A percentile compares a stretch with the other conserved stretches of the same genome.
phyloP scores from a whole-genome alignment of 2,113 vertebrate genomes.

The Antennarius striatus region DNA sequence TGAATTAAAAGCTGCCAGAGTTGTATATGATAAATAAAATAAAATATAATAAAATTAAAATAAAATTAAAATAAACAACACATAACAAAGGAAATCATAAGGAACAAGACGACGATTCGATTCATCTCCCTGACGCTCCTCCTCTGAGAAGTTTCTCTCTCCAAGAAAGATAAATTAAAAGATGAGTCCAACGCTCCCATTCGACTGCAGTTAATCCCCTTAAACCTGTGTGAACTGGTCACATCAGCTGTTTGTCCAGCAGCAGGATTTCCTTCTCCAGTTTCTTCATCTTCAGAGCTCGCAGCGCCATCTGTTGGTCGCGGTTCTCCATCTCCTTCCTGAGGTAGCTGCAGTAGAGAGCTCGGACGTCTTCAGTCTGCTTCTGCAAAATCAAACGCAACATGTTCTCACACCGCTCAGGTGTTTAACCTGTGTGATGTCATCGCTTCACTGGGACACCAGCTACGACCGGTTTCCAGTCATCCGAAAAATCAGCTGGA shows the following conservation, averaged over 20 bases:
- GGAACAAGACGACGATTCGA: too few relatives aligned
- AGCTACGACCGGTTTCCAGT: too few relatives aligned
- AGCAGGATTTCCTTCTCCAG: conserved; percentile 68
- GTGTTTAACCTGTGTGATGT: too few relatives aligned
- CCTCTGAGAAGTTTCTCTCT: too few relatives aligned
- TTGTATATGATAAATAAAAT: too few relatives aligned
- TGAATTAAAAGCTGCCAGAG: too few relatives aligned
- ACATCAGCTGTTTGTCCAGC: conserved; percentile 65
- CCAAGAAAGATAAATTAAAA: background rate
- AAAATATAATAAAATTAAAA: too few relatives aligned
- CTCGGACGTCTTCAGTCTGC: conserved; percentile 47
- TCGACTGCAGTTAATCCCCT: background rate
- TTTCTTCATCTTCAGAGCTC: conserved; percentile 72
- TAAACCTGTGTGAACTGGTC: conserved; percentile 5
- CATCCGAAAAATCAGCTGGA: too few relatives aligned
- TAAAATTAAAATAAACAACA: too few relatives aligned
- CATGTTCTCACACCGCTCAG: background rate
- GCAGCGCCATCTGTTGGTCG: conserved; percentile 68
- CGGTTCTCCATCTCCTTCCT: conserved; percentile 72
- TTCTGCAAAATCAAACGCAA: conserved; percentile 26
- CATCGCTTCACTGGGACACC: too few relatives aligned
- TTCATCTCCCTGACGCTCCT: too few relatives aligned
- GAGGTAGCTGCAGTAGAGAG: conserved; percentile 67
- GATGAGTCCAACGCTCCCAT: background rate
- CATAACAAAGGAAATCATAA: too few relatives aligned